phyloP scores from a whole-genome alignment of 1,140 invertebrate species.

The Drosophila quadrilineata region DNA sequence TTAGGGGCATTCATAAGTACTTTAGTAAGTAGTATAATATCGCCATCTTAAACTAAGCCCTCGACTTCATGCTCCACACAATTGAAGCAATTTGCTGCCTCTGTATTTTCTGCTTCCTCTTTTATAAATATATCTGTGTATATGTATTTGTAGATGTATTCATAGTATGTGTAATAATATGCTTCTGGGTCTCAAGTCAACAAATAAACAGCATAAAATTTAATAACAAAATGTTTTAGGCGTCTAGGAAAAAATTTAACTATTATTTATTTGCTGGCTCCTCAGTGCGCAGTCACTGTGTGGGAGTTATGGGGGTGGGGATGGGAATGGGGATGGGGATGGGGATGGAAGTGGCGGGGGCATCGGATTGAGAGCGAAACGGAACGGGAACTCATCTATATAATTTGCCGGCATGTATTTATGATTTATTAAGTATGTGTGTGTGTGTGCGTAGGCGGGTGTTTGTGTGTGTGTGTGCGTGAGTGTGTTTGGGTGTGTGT shows the following conservation, averaged over 20 bases:
- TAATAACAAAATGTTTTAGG: conserved; percentile 72
- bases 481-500: conserved; percentile 35
- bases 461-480: conserved; percentile 11
- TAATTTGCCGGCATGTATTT: conserved; percentile 74
- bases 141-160: conserved; percentile 1
- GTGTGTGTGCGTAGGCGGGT: conserved; percentile 45
- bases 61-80: conserved; percentile 43
- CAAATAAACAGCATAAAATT: conserved; percentile 69
- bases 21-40: conserved; percentile 14
- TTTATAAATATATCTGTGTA: background rate
- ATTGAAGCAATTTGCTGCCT: conserved; percentile 65
- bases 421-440: conserved; percentile 69
- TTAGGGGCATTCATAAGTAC: conserved; percentile 24
- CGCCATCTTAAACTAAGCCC: conserved; percentile 39
- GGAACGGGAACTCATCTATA: conserved; percentile 51
- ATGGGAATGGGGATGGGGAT: background rate
- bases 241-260: conserved; percentile 47
- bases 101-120: background rate
- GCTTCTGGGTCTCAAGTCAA: conserved; percentile 26
- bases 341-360: too few relatives aligned
- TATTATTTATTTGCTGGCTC: conserved; percentile 65
- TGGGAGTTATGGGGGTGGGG: conserved; percentile 7
- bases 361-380: too few relatives aligned
- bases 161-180: conserved; percentile 32
- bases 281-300: conserved; percentile 31